Percentiles rank a stretch among this genome's conserved stretches.
These are phyloP conservation scores for Athripsodes cinereus DNA, from an alignment of 2,888 invertebrate genomes.

Conservation along the genomic window DNA sequence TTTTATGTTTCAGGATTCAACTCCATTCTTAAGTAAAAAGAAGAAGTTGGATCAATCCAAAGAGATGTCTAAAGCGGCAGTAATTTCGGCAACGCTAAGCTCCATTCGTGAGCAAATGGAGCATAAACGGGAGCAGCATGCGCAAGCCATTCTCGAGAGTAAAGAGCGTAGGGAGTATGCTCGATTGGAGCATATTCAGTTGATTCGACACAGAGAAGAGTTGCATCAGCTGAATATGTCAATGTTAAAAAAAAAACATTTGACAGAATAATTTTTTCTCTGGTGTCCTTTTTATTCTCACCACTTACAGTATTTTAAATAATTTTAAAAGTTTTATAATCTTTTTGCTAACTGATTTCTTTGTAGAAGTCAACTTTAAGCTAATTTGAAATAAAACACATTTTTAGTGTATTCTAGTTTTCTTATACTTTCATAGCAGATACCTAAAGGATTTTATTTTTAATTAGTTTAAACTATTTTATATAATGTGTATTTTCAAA, in stretches of 20 bases:
- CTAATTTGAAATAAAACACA: neutral
- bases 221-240: neutral
- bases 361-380: no score
- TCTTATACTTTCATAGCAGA: neutral
- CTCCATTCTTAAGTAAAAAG: neutral
- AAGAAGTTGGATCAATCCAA: neutral
- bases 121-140: neutral
- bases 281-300: neutral
- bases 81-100: neutral
- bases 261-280: neutral
- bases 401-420: neutral
- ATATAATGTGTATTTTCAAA: neutral
- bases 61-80: neutral
- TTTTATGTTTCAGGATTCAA: constrained; percentile 1
- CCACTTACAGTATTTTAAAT: no score
- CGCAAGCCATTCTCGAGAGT: neutral
- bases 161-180: no score
- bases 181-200: neutral
- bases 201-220: neutral
- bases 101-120: neutral
- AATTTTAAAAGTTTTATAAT: no score
- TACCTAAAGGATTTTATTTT: neutral
- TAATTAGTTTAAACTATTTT: neutral
- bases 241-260: no score
- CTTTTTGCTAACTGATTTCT: neutral